Base-by-base conservation (phyloP, 2,113 vertebrate species). In the Triplophysa dalaica region DNA sequence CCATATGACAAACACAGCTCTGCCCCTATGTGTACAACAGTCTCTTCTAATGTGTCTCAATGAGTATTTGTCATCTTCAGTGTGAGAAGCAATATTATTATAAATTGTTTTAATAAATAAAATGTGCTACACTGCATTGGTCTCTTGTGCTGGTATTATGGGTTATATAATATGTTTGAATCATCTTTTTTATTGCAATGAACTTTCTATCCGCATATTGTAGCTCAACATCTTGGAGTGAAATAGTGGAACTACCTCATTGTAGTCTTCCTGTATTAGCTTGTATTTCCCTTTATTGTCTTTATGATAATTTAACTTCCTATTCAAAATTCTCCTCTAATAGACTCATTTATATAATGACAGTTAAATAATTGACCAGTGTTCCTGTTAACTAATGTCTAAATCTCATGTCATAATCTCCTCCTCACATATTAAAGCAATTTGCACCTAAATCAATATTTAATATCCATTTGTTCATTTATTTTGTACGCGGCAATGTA, bases 171-270 rank as follows among this genome's bases (percentile, higher is more conserved):
- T 50, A 50, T 29, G 33, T 73, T 29, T 58, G 16, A 26, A 43
- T 73, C 52, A 60, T 73, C 70, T 22, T 4, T 14, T 73, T 73
- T 73, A 19, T 22, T 73, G 29, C 58, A 7, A 58, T 73, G 26
- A 29, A 29, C 8, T 54, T 73, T 60, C 33, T n/a, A 11, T 60
- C 29, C 41, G 8, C 26, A 60, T 19, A 73, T 48, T 2, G 19
- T 38, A 41, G 33, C 2, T 16, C 8, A 43, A 9, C 29, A 33
- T 10, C 52, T 38, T 56, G 1, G 50, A 17, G 29, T 58, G 1
- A 52, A 54, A 70, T 50, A 38, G 0, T 38, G 33, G 33, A 19
- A 17, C 2, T 70, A 13, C 10, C 6, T 29, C 24, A 26, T 19
- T 52, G 16, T 48, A 5, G 43, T 43, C 66, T 50, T 69, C 41